Conservation (phyloP, 1,140 invertebrate genomes). For the Drosophila varians region DNA sequence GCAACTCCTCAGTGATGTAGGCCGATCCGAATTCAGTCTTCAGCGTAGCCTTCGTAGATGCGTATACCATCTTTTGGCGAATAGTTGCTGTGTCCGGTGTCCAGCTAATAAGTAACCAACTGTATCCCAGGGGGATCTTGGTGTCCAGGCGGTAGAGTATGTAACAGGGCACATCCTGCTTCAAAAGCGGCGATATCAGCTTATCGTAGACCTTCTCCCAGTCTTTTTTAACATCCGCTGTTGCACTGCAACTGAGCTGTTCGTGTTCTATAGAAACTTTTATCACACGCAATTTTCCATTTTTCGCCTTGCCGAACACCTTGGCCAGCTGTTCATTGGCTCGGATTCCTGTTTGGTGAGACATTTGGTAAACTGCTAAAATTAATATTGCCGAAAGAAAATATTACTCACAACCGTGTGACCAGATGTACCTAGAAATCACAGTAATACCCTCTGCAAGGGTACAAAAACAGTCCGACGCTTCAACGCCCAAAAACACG, state of each 20-base stretch:
- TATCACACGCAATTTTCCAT: slow-evolving; percentile 91
- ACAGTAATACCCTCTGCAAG: too few relatives aligned
- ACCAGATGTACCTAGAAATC: slow-evolving; percentile 1
- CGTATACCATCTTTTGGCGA: slow-evolving; percentile 99
- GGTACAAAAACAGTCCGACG: too few relatives aligned
- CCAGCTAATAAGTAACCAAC: slow-evolving; percentile 98
- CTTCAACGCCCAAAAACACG: too few relatives aligned
- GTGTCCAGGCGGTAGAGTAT: slow-evolving; percentile 95
- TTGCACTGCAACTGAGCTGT: slow-evolving; percentile 89
- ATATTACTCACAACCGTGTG: slow-evolving; percentile 64
- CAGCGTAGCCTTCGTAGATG: slow-evolving; percentile 98
- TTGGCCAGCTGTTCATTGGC: slow-evolving; percentile 92
- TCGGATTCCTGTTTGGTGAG: slow-evolving; percentile 91
- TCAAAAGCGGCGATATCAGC: slow-evolving; percentile 89
- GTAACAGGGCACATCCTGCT: slow-evolving; percentile 96
- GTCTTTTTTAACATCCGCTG: slow-evolving; percentile 88
- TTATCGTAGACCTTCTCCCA: slow-evolving; percentile 96
- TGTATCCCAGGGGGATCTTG: slow-evolving; percentile 91
- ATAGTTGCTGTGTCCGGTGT: slow-evolving; percentile 95
- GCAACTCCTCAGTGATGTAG: slow-evolving; percentile 90
- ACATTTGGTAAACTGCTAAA: slow-evolving; percentile 85
- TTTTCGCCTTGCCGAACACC: slow-evolving; percentile 91
- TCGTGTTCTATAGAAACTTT: slow-evolving; percentile 96
- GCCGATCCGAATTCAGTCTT: slow-evolving; percentile 96
- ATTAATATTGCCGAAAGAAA: slow-evolving; percentile 46